Base-by-base conservation (phyloP, 2,113 vertebrate species). In the Lota lota region DNA sequence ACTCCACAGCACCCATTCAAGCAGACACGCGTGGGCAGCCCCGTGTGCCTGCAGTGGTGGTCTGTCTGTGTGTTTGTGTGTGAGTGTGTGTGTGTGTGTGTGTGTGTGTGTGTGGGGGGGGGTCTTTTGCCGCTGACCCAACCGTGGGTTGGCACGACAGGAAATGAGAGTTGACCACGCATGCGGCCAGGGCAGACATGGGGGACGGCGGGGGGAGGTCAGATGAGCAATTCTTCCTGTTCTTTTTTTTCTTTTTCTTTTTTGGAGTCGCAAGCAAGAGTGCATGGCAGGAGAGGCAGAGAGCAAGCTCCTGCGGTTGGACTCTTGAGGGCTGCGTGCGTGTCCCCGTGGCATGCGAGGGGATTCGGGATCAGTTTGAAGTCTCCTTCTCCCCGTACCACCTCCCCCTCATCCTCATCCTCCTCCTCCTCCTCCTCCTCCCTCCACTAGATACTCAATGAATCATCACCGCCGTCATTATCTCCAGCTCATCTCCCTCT, bases 11-110 rank as follows among this genome's bases (percentile, higher is more conserved):
- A 65, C 67, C 67, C 78, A 82, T 78, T 70, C 67, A 74, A 78
- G 83, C 85, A 82, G 82, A 85, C 78, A 73, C 12, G 77, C 78
- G 79, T 77, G 70, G 77, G 75, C 70, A 76, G 79, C 63, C 68
- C 80, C 78, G 78, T 75, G 66, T 19, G 72, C 83, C 80, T 74
- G 71, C 61, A 77, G 87, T 63, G 64, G 77, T 79, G 77, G 57
- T 20, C 57, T 76, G 81, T 84, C 79, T 71, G 61, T 64, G 88
- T 87, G 80, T 19, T 24, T 76, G 71, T 83, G 77, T 77, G 77
- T 73, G 76, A 69, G 73, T 85, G 77, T 28, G 72, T 67, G 22
- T 61, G 18, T 33, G n/a, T 12, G 33, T 19, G 24, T 21, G 40
- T 61, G 22, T 5, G 63, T 33, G 22, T 60, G 36, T 21, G 18